phyloP scores from a whole-genome alignment of 2,888 invertebrate species.

The Micropterix aruncella region DNA sequence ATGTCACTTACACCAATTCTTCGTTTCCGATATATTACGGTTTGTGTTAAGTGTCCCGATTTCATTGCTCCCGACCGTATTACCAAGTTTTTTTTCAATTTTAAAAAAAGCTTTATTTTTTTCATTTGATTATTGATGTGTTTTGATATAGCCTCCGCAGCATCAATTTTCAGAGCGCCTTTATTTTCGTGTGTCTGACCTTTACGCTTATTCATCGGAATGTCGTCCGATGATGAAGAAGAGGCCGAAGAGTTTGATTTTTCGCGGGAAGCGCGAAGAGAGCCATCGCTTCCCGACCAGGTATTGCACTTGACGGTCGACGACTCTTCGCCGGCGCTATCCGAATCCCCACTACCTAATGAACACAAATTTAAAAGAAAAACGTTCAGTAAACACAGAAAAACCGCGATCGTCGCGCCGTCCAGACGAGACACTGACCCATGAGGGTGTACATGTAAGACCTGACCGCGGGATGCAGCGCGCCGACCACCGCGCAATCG shows the following conservation, averaged over 20 bases:
- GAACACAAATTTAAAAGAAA: slow-evolving; percentile 3
- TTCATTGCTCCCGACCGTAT: too few species aligned
- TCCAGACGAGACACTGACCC: slow-evolving; percentile 26
- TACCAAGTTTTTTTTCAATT: too few species aligned
- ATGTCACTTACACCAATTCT: too few species aligned
- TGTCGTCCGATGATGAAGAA: slow-evolving; percentile 17
- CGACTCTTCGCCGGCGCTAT: slow-evolving; percentile 43
- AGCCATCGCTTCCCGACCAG: slow-evolving; percentile 30
- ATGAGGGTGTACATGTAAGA: slow-evolving; percentile 40
- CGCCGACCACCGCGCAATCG: slow-evolving; percentile 26
- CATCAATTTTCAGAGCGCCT: too few species aligned
- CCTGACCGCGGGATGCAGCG: slow-evolving; percentile 35
- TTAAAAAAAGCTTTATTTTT: too few species aligned
- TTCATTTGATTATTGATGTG: too few species aligned
- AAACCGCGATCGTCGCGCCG: not conserved
- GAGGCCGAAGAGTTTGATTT: slow-evolving; percentile 24
- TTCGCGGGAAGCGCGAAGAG: slow-evolving; percentile 23
- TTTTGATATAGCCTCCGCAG: too few species aligned
- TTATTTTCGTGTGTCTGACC: too few species aligned
- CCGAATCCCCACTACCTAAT: slow-evolving; percentile 39
- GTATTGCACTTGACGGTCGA: slow-evolving; percentile 41
- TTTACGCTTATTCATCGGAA: not conserved
- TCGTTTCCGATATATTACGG: too few species aligned
- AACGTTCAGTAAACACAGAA: slow-evolving; percentile 4
- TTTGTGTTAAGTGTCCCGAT: too few species aligned